Evolutionary conservation across 2,113 vertebrate species (phyloP), one percentile per base, ranked within the genome.

Genomic region (Clinocottus analis): DNA sequence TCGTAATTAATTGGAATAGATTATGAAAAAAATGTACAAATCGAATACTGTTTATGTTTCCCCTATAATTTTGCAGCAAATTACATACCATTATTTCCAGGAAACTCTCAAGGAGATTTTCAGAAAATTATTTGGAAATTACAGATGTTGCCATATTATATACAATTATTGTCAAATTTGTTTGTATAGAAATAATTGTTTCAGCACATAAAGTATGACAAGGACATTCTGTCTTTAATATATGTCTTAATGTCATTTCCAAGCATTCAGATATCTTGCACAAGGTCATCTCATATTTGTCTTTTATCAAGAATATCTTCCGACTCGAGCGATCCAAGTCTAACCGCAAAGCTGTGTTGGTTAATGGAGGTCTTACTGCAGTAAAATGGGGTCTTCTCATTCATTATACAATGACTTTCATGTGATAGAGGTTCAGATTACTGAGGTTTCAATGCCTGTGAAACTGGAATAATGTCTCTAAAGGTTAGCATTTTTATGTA

Each of bases 401-500:
- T 11, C 29, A 83, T 61, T 85, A n/a, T 72, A 75, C 76, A 80
- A 84, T 69, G 51, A 87, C 82, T 88, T 87, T 85, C 65, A 76
- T 59, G 11, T 79, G 70, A 31, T 12, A 12, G 61, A 75, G 84
- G 73, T 85, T 77, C 23, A 81, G 70, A 84, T 91, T 75, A 77
- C 59, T 47, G 79, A 64, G 72, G 62, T 86, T 55, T 82, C 23
- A 45, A 37, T 17, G 66, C 56, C 77, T 56, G 71, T 70, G 74
- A 80, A 89, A 85, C 66, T 55, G 33, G 83, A 64, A 85, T 89
- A 83, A 80, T 72, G 77, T 82, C 75, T 71, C 9, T 37, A 68
- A 86, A 89, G 82, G 84, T 87, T 75, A 77, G 68, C 27, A 60
- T 85, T 79, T 64, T 77, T 72, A 78, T 77, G 43, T 79, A 71